These are phyloP conservation scores for Zosterops pallidus DNA, from an alignment of 2,113 vertebrate genomes.

Conservation along the genomic window DNA sequence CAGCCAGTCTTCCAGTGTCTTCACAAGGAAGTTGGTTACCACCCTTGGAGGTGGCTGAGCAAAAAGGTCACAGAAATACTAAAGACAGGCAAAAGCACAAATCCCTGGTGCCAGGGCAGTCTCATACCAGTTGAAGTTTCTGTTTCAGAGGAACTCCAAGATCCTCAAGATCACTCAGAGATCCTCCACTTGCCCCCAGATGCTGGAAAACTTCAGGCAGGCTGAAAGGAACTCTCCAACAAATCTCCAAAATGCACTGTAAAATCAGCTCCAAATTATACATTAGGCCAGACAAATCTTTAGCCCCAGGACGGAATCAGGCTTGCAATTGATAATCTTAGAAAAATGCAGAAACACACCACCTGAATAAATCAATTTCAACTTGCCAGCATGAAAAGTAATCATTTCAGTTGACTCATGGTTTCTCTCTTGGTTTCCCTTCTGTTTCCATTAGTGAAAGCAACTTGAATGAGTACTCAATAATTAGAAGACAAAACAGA, in stretches of 20 bases:
- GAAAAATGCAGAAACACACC: not conserved
- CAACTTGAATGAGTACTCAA: not conserved
- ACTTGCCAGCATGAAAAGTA: not conserved
- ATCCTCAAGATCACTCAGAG: not conserved
- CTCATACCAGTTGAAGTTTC: accelerated
- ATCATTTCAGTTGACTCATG: not conserved
- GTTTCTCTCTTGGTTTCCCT: not conserved
- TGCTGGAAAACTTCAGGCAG: not conserved
- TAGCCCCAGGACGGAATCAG: not conserved
- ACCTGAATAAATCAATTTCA: not conserved
- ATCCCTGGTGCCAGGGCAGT: not conserved
- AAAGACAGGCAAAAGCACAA: not conserved
- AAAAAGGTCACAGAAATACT: not conserved
- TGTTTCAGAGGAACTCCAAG: not conserved
- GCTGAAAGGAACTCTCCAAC: not conserved
- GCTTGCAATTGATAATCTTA: not conserved
- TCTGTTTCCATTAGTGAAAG: not conserved
- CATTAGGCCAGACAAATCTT: not conserved
- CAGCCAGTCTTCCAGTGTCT: not conserved
- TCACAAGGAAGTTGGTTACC: not conserved
- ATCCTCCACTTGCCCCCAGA: not conserved
- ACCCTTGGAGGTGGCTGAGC: not conserved
- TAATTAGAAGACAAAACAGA: not conserved
- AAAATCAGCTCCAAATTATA: not conserved
- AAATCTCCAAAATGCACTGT: not conserved